These are phyloP conservation scores for chimpanzee (Pan troglodytes) DNA, from an alignment of 2,113 vertebrate genomes.

Conservation along the genomic window DNA sequence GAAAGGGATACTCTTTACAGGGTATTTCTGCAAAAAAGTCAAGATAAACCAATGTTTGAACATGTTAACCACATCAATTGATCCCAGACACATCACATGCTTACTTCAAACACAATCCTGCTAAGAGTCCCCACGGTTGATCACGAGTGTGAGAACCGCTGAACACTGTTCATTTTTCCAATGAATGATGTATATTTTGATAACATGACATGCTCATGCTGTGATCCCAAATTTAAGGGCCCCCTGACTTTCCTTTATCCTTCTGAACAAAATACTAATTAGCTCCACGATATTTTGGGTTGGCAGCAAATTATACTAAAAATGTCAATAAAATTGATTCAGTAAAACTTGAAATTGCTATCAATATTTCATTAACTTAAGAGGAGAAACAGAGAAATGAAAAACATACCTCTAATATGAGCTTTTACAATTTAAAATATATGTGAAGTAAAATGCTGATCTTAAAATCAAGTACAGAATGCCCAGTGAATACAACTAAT, in stretches of 20 bases:
- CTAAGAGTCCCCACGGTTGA: fast-evolving
- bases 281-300: background rate
- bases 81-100: background rate
- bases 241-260: background rate
- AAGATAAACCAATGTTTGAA: background rate
- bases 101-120: background rate
- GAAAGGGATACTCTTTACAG: constrained; percentile 57
- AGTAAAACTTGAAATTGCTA: background rate
- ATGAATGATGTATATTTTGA: fast-evolving
- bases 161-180: background rate
- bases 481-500: fast-evolving
- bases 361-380: background rate
- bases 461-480: background rate
- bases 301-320: background rate
- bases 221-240: background rate
- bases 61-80: fast-evolving
- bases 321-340: background rate
- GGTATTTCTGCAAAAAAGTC: constrained; percentile 61
- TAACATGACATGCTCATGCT: fast-evolving
- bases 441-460: background rate
- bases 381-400: background rate
- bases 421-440: background rate
- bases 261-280: background rate
- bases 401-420: background rate
- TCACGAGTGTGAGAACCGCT: background rate